Evolutionary conservation across 2,113 vertebrate genomes (phyloP), one percentile per base, ranked within the genome.

Genomic region (Pelvicachromis taeniatus): DNA sequence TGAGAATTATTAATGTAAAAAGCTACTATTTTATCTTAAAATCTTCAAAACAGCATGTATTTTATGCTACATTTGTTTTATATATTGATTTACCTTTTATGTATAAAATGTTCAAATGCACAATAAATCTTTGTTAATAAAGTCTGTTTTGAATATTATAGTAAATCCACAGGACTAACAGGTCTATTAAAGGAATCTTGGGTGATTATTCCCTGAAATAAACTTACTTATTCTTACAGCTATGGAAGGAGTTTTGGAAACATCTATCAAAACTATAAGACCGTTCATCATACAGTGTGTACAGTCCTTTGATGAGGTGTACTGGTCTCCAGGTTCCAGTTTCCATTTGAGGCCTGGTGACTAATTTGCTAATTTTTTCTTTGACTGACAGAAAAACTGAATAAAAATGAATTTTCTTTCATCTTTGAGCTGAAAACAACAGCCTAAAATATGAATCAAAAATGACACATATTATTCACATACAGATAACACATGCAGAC

Each of bases 131-230:
- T 48, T 29, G 0, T 73, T 23, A 68, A 1, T 23, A 14, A 42
- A 68, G 38, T 23, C 35, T 42, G 35, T 6, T 42, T 48, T 45
- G 0, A 73, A 19, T 1, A 73, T 29, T 29, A 73, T 14, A 16
- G 10, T 3, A 23, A 14, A 68, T 5, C 2, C 2, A 73, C 4
- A 42, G 3, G 65, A 17, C 14, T 40, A 73, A 73, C 1, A 48
- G 3, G 0, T 0, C 0, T 17, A 29, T 73, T 48, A 73, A 48
- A 48, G 9, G 9, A 48, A 48, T 42, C 1, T 48, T 73, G 0
- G 40, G 26, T 48, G 5, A 3, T 1, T 73, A 0, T 73, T 73
- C 40, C 7, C 0, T 73, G 65, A 19, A 45, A 2, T 70, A 45
- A 45, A 45, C 21, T 0, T 17, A 26, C 38, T 17, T 26, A 23